Conservation (phyloP, 2,113 vertebrate genomes). For the Xenopus laevis region DNA sequence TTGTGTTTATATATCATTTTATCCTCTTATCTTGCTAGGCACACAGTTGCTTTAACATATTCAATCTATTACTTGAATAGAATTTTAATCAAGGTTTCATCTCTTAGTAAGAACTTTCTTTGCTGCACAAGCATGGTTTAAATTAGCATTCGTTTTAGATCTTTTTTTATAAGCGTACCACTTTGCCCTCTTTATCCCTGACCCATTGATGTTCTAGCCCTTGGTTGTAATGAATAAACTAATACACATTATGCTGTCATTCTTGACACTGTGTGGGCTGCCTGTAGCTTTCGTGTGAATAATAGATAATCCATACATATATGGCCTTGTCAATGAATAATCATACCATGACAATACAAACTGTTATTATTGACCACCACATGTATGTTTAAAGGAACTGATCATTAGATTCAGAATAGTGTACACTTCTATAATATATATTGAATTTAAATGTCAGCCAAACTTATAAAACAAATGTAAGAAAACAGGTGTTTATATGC, state of each 20-base stretch:
- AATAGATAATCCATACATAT: conserved; percentile 53
- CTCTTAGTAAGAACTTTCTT: background rate
- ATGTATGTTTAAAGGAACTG: too few relatives aligned
- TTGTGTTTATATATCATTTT: too few relatives aligned
- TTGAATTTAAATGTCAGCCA: too few relatives aligned
- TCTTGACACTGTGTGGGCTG: conserved; percentile 37
- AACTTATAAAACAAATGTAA: too few relatives aligned
- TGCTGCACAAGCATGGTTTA: background rate
- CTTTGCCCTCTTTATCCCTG: conserved; percentile 43
- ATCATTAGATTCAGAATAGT: too few relatives aligned
- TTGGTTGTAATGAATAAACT: conserved; percentile 19
- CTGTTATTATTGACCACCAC: conserved; percentile 52
- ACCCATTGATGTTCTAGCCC: conserved; percentile 28
- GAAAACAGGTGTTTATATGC: too few relatives aligned
- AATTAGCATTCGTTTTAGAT: background rate
- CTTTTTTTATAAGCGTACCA: too few relatives aligned
- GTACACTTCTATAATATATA: too few relatives aligned
- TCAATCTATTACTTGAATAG: conserved; percentile 26
- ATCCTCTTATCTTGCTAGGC: too few relatives aligned
- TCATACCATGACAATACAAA: conserved; percentile 47
- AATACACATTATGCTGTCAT: conserved; percentile 46
- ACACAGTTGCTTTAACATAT: too few relatives aligned
- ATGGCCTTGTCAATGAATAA: conserved; percentile 51
- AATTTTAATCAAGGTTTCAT: background rate
- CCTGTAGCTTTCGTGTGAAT: conserved; percentile 45